Evolutionary conservation across 1,140 invertebrate genomes (phyloP).

Genomic region (Drosophila oshimai): DNA sequence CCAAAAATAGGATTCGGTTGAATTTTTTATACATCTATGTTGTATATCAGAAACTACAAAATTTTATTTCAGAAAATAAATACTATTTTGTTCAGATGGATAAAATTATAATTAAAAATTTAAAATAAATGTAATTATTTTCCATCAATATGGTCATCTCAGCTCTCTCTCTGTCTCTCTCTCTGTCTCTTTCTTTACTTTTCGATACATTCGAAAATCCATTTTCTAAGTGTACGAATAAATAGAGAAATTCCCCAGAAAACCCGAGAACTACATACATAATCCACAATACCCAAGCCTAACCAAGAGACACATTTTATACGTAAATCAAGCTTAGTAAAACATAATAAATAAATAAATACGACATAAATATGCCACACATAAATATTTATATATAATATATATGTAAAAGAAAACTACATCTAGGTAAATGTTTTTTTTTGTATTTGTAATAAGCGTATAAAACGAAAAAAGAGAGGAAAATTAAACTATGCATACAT

Average conservation of each 20-base stretch:
- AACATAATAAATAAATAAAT: constrained; percentile 58
- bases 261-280: constrained; percentile 20
- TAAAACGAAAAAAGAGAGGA: constrained; percentile 8
- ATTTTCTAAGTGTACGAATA: constrained; percentile 15
- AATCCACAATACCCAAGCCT: constrained; percentile 25
- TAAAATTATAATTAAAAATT: too few species aligned
- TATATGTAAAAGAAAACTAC: constrained; percentile 4
- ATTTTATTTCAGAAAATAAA: too few species aligned
- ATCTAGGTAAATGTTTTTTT: constrained; percentile 63
- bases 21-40: too few species aligned
- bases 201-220: constrained; percentile 5
- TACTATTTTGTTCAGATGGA: too few species aligned
- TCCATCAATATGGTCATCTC: background rate
- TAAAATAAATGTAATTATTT: background rate
- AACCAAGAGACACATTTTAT: constrained; percentile 63
- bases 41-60: too few species aligned
- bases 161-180: background rate
- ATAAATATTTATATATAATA: constrained; percentile 29
- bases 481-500: constrained; percentile 57
- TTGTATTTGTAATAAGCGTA: constrained; percentile 64
- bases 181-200: background rate
- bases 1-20: too few species aligned
- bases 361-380: constrained; percentile 36
- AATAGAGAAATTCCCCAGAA: constrained; percentile 24
- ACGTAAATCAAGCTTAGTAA: constrained; percentile 74